These are phyloP conservation scores for Capreolus pygargus DNA, from an alignment of 2,113 vertebrate species.

Conservation along the genomic window DNA sequence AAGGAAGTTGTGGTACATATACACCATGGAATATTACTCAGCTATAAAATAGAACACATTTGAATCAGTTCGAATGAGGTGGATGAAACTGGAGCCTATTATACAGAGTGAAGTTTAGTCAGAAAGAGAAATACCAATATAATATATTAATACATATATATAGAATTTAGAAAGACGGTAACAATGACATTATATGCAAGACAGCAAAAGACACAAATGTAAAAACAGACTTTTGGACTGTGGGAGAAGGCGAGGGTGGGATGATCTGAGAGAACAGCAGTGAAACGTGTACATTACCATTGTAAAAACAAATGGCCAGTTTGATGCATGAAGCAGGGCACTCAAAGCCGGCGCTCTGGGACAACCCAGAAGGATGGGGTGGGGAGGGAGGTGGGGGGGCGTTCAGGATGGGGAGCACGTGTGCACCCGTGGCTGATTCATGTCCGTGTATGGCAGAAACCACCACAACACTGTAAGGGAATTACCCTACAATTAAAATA, in stretches of 20 bases:
- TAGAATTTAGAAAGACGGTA: not conserved
- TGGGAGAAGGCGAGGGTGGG: not conserved
- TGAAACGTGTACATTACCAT: not conserved
- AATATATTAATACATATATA: not conserved
- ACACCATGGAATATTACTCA: not conserved
- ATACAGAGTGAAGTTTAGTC: not conserved
- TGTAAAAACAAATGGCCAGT: not conserved
- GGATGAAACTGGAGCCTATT: not conserved
- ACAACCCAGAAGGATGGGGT: not conserved
- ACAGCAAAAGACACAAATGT: not conserved
- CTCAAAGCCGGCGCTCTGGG: not conserved
- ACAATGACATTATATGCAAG: not conserved
- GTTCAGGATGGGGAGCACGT: not conserved
- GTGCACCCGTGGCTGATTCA: not conserved
- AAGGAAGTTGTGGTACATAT: not conserved
- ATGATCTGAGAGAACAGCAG: not conserved
- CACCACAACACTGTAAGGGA: not conserved
- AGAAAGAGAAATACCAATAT: not conserved
- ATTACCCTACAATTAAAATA: not conserved
- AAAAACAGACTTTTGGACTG: not conserved
- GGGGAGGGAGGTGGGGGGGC: fast-evolving
- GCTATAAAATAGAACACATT: not conserved
- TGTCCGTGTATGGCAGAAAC: not conserved
- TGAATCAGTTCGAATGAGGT: not conserved
- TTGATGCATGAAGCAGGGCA: not conserved